Base-by-base conservation (phyloP, 1,140 invertebrate genomes). In the Cardiocondyla obscurior region DNA sequence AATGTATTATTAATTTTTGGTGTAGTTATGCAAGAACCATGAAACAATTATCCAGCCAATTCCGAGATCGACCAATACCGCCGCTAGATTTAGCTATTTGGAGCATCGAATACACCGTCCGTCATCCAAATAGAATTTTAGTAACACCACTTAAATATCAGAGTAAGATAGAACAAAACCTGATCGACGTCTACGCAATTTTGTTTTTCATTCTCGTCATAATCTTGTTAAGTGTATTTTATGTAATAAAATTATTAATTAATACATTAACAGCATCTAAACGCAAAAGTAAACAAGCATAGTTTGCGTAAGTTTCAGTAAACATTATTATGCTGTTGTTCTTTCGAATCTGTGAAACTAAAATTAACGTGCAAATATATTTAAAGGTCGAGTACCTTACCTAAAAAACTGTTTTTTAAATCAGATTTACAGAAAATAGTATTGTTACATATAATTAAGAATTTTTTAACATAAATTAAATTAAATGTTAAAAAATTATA, bases 11-110 rank as follows among this genome's bases (percentile, higher is more conserved):
- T 65, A 51, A 49, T 64, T 8, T 19, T 30, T 73, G 6, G 1
- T 62, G 0, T 25, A 82, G 79, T 46, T 74, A 82, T 39, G n/a
- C 19, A 19, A 46, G 14, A 74, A 82, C 73, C 28, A 82, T 82
- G 79, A 82, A 82, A 30, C 12, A 10, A 39, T 49, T 82, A 36
- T 82, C 33, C 0, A 8, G 14, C 19, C 53, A 82, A 82, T 74
- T 30, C 10, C 69, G 79, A 0, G 69, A 74, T 73, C 69, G 69
- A 1, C 14, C 42, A 30, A 0, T 81, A 8, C 57, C 57, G 12
- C 57, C 69, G 3, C 51, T 82, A 33, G 79, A 82, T 19, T 49
- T 74, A 25, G 57, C 55, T 19, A 6, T 67, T 74, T 82, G 69
- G 57, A 16, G 55, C 12, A 62, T 82, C 12, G 69, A 82, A 62